A percentile compares a stretch with the other conserved stretches of the same genome.
phyloP scores from a whole-genome alignment of 1,140 invertebrate genomes.

The Tenebrio molitor region DNA sequence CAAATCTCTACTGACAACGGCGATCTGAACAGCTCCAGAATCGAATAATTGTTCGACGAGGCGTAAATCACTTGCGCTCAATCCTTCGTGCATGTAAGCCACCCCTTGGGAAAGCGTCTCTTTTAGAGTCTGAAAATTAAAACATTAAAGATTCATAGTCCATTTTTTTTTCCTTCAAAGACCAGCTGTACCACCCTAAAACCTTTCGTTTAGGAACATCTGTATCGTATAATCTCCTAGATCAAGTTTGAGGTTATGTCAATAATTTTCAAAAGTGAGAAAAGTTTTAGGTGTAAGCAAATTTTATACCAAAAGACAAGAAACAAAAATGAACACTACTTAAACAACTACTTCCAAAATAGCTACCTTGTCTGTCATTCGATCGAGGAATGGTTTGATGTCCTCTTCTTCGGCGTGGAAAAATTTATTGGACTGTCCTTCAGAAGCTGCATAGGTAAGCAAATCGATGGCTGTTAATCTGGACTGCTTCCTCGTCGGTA shows the following conservation, averaged over 20 bases:
- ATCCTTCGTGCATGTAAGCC: constrained; percentile 97
- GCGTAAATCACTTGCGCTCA: constrained; percentile 85
- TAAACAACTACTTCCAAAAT: too few species aligned
- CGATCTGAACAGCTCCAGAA: constrained; percentile 93
- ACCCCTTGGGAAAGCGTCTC: constrained; percentile 94
- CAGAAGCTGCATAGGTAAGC: constrained; percentile 92
- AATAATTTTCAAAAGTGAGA: too few species aligned
- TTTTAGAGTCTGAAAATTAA: constrained; percentile 76
- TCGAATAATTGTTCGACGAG: constrained; percentile 95
- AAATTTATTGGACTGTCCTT: constrained; percentile 87
- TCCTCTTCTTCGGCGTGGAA: constrained; percentile 90
- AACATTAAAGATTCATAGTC: too few species aligned
- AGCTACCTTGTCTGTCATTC: constrained; percentile 88
- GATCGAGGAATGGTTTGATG: constrained; percentile 88
- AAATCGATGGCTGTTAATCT: constrained; percentile 95
- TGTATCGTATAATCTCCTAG: too few species aligned
- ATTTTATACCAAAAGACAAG: too few species aligned
- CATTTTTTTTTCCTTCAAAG: too few species aligned
- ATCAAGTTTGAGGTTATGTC: too few species aligned
- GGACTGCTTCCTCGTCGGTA: constrained; percentile 94
- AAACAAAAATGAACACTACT: too few species aligned
- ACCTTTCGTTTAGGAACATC: too few species aligned
- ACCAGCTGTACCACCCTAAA: too few species aligned
- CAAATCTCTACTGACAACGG: constrained; percentile 91
- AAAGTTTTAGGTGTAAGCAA: too few species aligned